Evolutionary conservation across 2,888 invertebrate species (phyloP).

Genomic region (Boloria selene): DNA sequence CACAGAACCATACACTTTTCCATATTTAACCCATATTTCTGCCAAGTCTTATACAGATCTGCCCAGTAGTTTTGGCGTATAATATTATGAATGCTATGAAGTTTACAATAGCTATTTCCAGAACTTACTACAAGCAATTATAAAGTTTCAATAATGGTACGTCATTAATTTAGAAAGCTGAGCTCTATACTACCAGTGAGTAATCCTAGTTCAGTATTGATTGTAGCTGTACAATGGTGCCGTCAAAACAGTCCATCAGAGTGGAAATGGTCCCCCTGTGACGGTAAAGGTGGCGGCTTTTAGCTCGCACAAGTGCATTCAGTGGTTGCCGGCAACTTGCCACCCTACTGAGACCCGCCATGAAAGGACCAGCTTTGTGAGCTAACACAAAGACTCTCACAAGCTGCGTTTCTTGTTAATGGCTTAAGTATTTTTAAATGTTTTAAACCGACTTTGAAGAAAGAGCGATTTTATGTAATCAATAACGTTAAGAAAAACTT

Average conservation of each 20-base stretch:
- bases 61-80: no score
- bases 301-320: slow-evolving; percentile 16
- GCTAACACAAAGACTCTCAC: slow-evolving; percentile 19
- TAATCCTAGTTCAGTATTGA: slow-evolving; percentile 3
- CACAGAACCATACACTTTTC: no score
- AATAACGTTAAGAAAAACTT: slow-evolving; percentile 1
- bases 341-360: slow-evolving; percentile 13
- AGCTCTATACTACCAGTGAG: not conserved
- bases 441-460: not conserved
- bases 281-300: slow-evolving; percentile 15
- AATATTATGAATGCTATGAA: no score
- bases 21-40: no score
- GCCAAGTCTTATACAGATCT: no score
- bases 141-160: not conserved
- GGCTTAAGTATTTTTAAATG: slow-evolving; percentile 15
- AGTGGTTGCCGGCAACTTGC: slow-evolving; percentile 2
- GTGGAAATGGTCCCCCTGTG: not conserved
- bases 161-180: not conserved
- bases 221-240: slow-evolving; percentile 8
- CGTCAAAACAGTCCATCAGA: slow-evolving; percentile 7
- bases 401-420: slow-evolving; percentile 17
- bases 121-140: no score
- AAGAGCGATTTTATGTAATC: not conserved
- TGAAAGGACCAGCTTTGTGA: slow-evolving; percentile 17
- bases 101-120: no score